These are phyloP conservation scores for Drosophila bipectinata DNA, from an alignment of 1,140 invertebrate species.

Conservation along the genomic window DNA sequence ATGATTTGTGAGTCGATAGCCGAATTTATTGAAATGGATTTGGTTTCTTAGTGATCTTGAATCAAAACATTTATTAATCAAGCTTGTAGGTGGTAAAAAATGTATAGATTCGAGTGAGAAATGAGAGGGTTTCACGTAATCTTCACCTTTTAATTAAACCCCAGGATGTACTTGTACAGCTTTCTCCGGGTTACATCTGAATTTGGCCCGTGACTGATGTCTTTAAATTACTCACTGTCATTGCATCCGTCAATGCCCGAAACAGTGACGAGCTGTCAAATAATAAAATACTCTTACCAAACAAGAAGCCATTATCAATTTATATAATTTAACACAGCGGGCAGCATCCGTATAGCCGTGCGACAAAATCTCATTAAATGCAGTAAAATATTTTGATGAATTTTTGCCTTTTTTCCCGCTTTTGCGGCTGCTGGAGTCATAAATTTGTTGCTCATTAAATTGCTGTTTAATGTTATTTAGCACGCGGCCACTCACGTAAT, in stretches of 20 bases:
- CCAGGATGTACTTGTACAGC: constrained; percentile 1
- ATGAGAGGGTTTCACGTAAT: constrained; percentile 13
- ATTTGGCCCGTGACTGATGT: constrained; percentile 24
- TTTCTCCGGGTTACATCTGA: constrained; percentile 18
- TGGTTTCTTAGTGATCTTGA: background rate
- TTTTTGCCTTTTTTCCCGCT: constrained; percentile 26
- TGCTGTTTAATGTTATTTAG: constrained; percentile 59
- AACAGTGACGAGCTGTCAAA: constrained; percentile 54
- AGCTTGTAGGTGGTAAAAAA: constrained; percentile 1
- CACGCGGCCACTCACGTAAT: constrained; percentile 69
- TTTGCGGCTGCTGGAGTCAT: constrained; percentile 40
- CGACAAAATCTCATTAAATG: constrained; percentile 49
- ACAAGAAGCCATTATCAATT: constrained; percentile 53
- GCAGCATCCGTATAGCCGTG: constrained; percentile 11
- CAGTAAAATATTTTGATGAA: constrained; percentile 50
- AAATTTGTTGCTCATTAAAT: constrained; percentile 66
- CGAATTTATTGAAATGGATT: constrained; percentile 24
- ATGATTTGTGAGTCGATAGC: constrained; percentile 47
- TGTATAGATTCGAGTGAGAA: background rate
- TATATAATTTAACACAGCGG: constrained; percentile 58
- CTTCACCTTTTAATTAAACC: background rate
- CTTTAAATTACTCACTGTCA: constrained; percentile 32
- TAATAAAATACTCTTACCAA: constrained; percentile 10
- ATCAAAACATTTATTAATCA: constrained; percentile 1
- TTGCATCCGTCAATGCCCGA: constrained; percentile 31